Evolutionary conservation across 2,888 invertebrate species (phyloP).

Genomic region (Phyllotreta striolata): DNA sequence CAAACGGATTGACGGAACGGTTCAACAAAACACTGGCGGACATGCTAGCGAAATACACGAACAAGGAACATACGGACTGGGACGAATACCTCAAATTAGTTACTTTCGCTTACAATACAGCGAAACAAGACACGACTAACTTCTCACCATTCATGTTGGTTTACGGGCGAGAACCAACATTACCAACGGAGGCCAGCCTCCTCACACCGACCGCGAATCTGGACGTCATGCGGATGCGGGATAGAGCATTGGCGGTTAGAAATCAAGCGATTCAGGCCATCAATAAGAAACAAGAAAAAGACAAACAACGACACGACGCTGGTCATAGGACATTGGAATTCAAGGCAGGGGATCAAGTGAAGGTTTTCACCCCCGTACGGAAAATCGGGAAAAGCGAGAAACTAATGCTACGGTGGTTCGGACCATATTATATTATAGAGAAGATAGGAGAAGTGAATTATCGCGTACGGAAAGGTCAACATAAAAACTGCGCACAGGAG

Average conservation of each 20-base stretch:
- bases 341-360: neutral
- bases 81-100: slow-evolving; percentile 23
- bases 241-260: slow-evolving; percentile 22
- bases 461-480: neutral
- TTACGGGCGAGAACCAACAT: slow-evolving; percentile 17
- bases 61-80: slow-evolving; percentile 34
- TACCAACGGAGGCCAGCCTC: slow-evolving; percentile 23
- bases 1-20: slow-evolving; percentile 41
- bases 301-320: too few relatives aligned
- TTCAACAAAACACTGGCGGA: slow-evolving; percentile 44
- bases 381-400: neutral
- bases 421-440: neutral
- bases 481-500: slow-evolving; percentile 1
- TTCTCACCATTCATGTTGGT: slow-evolving; percentile 18
- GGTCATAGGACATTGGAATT: too few relatives aligned
- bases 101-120: slow-evolving; percentile 29
- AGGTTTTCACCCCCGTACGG: slow-evolving; percentile 4
- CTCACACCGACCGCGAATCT: neutral
- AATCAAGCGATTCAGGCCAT: slow-evolving; percentile 12
- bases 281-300: too few relatives aligned
- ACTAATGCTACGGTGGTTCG: neutral
- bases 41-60: slow-evolving; percentile 38
- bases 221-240: neutral
- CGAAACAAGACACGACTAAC: slow-evolving; percentile 28
- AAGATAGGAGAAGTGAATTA: neutral